Evolutionary conservation across 1,140 invertebrate species (phyloP), one percentile per base, ranked within the genome.

Genomic region (Vanessa tameamea): DNA sequence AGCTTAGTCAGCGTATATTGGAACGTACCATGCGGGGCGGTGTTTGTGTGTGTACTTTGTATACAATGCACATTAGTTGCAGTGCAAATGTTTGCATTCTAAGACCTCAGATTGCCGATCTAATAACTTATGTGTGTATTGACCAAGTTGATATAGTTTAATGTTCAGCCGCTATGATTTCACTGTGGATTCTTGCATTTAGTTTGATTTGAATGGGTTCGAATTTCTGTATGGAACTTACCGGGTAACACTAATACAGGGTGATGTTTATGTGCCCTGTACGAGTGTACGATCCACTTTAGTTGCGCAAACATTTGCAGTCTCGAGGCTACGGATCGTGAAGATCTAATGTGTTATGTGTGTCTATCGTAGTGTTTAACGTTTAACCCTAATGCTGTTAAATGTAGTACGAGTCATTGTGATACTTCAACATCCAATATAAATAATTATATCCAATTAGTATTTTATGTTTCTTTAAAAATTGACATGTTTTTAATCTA

Each of bases 1-100:
- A 47, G 63, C 63, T 72, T 72, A 48, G 47, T 63, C 47, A 43
- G 51, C 65, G 65, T 53, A 65, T 65, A 72, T 69, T 47, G 68
- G 48, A 57, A 63, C 47, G 57, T 26, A 31, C 63, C 65, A 65
- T 65, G 65, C 57, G 63, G 70, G 70, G 50, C 53, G 48, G 65
- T 65, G 70, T 72, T 72, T 65, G 37, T 23, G 47, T 31, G 53
- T 50, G 68, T 55, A 48, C 13, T 50, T 15, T 65, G 50, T 72
- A 63, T 65, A 26, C 51, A 68, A 20, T 55, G 26, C 31, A 64
- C 61, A 65, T 72, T 72, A 65, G 43, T 65, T 72, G 50, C 31
- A 31, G 31, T 13, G 70, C 50, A 57, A 72, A 72, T 65, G 37
- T 72, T 72, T 72, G 70, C 20, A 61, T 23, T 61, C 55, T 61